These are phyloP conservation scores for Morus bassanus DNA, from an alignment of 2,797 vertebrate genomes.

Conservation along the genomic window DNA sequence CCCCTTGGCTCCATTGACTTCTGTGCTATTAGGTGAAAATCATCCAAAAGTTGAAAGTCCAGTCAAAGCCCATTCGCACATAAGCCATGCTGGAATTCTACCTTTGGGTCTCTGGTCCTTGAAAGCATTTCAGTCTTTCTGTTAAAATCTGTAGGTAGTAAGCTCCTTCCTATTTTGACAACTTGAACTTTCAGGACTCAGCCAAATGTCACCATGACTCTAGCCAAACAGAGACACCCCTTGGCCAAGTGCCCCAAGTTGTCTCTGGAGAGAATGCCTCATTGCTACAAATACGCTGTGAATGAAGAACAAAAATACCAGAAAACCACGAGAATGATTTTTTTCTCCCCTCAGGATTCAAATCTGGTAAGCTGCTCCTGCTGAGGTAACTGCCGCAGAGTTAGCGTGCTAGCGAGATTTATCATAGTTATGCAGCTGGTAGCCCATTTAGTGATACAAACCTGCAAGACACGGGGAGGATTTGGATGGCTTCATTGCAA, in stretches of 20 bases:
- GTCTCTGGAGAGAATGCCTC: not conserved
- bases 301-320: not conserved
- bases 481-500: not conserved
- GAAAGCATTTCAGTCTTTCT: not conserved
- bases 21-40: not conserved
- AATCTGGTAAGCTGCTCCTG: not conserved
- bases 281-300: not conserved
- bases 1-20: not conserved
- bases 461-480: not conserved
- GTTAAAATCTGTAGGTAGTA: not conserved
- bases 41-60: not conserved
- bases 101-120: not conserved
- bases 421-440: not conserved
- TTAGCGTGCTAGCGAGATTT: rapidly evolving
- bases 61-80: not conserved
- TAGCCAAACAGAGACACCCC: not conserved
- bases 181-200: not conserved
- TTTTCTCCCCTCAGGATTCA: not conserved
- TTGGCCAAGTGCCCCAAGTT: not conserved
- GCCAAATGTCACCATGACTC: not conserved
- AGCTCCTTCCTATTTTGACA: not conserved
- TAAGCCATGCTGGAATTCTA: not conserved
- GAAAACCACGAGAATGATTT: not conserved
- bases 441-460: not conserved
- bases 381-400: not conserved